phyloP scores from a whole-genome alignment of 2,113 vertebrate genomes.

The Capreolus pygargus region DNA sequence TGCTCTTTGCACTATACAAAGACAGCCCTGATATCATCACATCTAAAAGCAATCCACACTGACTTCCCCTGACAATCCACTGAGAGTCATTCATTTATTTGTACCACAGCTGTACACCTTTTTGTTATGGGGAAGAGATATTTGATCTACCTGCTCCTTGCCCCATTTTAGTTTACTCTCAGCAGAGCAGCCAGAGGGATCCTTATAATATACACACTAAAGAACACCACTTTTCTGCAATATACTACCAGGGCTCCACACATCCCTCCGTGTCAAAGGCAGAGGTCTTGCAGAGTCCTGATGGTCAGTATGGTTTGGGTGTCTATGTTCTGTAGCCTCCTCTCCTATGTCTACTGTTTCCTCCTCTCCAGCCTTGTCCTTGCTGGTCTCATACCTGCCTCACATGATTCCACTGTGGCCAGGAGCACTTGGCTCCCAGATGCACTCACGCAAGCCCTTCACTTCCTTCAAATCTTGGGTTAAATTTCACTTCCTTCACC shows the following conservation, averaged over 20 bases:
- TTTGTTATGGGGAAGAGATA: not conserved
- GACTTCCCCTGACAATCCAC: not conserved
- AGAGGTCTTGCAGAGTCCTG: not conserved
- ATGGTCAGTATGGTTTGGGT: not conserved
- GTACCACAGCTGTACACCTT: not conserved
- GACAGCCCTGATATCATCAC: not conserved
- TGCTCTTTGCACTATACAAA: not conserved
- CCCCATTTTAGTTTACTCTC: not conserved
- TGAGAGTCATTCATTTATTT: not conserved
- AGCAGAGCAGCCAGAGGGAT: not conserved
- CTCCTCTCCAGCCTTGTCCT: not conserved
- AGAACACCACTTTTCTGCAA: not conserved
- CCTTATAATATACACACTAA: not conserved
- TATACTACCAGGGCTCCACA: not conserved
- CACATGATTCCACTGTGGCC: not conserved
- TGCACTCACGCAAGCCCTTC: not conserved
- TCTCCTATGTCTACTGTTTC: not conserved
- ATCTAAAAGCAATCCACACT: not conserved
- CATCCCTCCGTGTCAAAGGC: not conserved
- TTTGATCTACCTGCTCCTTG: not conserved
- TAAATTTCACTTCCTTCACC: not conserved
- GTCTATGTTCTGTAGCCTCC: not conserved
- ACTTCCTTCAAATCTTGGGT: not conserved
- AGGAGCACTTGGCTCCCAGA: too few relatives aligned
- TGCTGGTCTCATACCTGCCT: not conserved